Base-by-base conservation (phyloP, 2,113 vertebrate species). In the Corvus hawaiiensis region DNA sequence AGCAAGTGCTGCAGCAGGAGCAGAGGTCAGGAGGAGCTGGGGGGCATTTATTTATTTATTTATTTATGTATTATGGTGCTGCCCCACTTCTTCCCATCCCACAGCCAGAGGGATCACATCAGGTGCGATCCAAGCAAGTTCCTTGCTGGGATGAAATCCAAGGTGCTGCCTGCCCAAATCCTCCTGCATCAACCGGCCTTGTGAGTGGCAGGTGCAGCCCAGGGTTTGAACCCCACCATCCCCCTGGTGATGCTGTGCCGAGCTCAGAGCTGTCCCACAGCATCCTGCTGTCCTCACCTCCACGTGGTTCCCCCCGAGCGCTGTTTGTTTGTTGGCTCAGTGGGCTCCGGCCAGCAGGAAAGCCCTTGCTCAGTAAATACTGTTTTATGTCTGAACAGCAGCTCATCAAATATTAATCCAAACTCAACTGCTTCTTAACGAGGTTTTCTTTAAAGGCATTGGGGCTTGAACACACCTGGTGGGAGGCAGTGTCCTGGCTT, bases 361-460 rank as follows among this genome's bases (percentile, higher is more conserved):
- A 79, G 52, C 55, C 77, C 76, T 79, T 78, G 67, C 44, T 84
- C 88, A 54, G 54, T 82, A 90, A 95, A 85, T 66, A 68, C 17
- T 37, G 59, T 67, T 89, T 90, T 86, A 63, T 82, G 92, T 94
- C 73, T 41, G 74, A 89, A 77, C 84, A 83, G 51, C 71, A 84
- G 44, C 82, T 68, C 92, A 92, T 94, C 89, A 92, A 95, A 92
- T 95, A 95, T 96, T 96, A 89, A 95, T 93, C 75, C 46, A 46
- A 51, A 49, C 77, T 92, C 89, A 92, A 59, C 41, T 30, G 73
- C 88, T 82, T 83, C 77, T 62, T 82, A 66, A 80, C 55, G 1
- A 87, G 84, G 28, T 87, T 92, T 84, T 62, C 49, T 84, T 72
- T 87, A 44, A 58, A 87, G 41, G 66, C 2, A 0, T 18, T n/a